Evolutionary conservation across 2,888 invertebrate genomes (phyloP), one percentile per base, ranked within the genome.

Genomic region (Coecobrya sp.): DNA sequence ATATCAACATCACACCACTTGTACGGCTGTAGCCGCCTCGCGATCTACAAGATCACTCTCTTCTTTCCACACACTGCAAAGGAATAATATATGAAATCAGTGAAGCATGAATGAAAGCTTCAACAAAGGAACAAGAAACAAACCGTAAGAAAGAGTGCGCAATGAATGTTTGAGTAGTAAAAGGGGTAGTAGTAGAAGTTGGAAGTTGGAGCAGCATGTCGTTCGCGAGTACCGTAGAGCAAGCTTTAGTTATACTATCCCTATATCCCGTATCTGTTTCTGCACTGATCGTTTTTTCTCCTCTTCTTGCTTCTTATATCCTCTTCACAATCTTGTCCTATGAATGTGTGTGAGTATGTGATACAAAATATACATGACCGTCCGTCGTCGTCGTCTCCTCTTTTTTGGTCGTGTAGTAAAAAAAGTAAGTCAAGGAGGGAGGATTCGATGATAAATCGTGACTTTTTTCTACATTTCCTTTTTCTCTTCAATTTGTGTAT

Each of bases 371-470:
- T 16, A 52, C 27, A 76, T 27, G n/a, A 19, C 36, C 22, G 52
- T 36, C 36, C 36, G 36, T 36, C 36, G 36, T 52, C 49, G 5
- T 22, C n/a, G 27, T 27, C 55, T 11, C 25, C 55, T 55, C 55
- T 81, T 76, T 81, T 76, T 19, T 45, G 86, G 45, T 68, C 22
- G 10, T 89, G 22, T 86, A 70, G 42, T 73, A 86, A 82, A 45
- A 36, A 86, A 91, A 86, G 86, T 91, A 81, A 91, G 91, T 86
- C 86, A 86, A 86, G 82, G 91, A 91, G 86, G 76, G 85, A 91
- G 91, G 81, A 91, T 86, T 86, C 86, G 82, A 86, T 91, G 91
- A 91, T 91, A 91, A 91, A 91, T 91, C 91, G 86, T 91, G 91
- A 86, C 91, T 81, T 91, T 91, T 90, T 86, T 86, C 86, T 89